Base-by-base conservation (phyloP, 2,113 vertebrate species). In the Hippopotamus amphibius region DNA sequence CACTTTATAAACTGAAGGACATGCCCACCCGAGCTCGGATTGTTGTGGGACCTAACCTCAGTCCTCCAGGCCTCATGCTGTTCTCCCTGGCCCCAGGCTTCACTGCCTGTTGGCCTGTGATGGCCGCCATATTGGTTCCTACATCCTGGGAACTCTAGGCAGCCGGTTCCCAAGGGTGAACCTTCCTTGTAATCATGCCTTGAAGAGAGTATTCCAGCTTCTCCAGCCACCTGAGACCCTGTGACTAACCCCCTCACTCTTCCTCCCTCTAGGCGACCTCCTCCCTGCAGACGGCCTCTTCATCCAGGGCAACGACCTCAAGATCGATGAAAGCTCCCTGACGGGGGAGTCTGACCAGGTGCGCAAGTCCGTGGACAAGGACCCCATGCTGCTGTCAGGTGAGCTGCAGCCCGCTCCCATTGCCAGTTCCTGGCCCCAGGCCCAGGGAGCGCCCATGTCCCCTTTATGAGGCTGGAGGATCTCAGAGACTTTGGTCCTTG, bases 311-410 rank as follows among this genome's bases (percentile, higher is more conserved):
- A 99, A 99, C 46, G 99, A 99, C 97, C 98, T 99, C 95, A 99
- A 99, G 98, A 99, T 99, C 28, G 99, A 99, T 16, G 99, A 99
- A 98, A 99, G 99, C 97, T 99, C 99, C 83, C 98, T 99, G 98
- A 99, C 99, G 0, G 99, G 99, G 92, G 99, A 99, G 98, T 99
- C 99, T 2, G 99, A 99, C 98, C 99, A 99, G 72, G 99, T 99
- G 97, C 99, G 99, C 98, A 99, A 99, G 97, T 98, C 99, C 13
- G 98, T 99, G 93, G 99, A 99, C 98, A 99, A 99, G 94, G 99
- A 99, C 98, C 99, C 99, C 57, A 99, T 99, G 99, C 98, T 99
- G 77, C 98, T 99, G 93, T 99, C 99, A 98, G 99, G 99, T 99
- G 98, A 98, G 98, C 43, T 89, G 72, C 0, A 1, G 50, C 65